A percentile compares a stretch with the other conserved stretches of the same genome.
Conservation (phyloP, 2,797 vertebrate genomes). For the Psittacula echo region DNA sequence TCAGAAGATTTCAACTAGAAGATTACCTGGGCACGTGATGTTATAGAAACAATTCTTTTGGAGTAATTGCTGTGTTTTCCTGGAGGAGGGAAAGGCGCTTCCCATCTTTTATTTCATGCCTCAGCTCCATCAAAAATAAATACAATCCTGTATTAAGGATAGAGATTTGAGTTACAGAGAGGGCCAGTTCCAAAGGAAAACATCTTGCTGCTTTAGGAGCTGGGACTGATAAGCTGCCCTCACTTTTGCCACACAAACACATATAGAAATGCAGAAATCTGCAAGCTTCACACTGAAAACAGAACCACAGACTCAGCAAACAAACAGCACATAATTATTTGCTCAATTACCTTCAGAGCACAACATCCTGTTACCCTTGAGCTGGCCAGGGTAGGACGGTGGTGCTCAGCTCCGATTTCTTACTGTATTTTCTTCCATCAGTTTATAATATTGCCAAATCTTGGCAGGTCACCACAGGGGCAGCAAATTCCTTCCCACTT, state of each 20-base stretch:
- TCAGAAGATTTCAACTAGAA: background rate
- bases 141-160: background rate
- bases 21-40: background rate
- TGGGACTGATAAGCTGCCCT: background rate
- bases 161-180: background rate
- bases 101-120: background rate
- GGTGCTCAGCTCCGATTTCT: background rate
- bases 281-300: background rate
- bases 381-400: background rate
- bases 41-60: background rate
- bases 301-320: conserved; percentile 14
- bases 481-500: background rate
- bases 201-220: background rate
- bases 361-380: conserved; percentile 24
- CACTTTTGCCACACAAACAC: background rate
- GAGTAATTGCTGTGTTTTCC: background rate
- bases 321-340: conserved; percentile 43
- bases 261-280: background rate
- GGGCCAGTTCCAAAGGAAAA: background rate
- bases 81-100: background rate
- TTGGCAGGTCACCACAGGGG: background rate
- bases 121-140: background rate
- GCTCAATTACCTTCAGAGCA: background rate
- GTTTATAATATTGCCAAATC: background rate
- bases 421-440: background rate